Evolutionary conservation across 2,888 invertebrate genomes (phyloP).

Genomic region (Pandemis cinnamomeana): DNA sequence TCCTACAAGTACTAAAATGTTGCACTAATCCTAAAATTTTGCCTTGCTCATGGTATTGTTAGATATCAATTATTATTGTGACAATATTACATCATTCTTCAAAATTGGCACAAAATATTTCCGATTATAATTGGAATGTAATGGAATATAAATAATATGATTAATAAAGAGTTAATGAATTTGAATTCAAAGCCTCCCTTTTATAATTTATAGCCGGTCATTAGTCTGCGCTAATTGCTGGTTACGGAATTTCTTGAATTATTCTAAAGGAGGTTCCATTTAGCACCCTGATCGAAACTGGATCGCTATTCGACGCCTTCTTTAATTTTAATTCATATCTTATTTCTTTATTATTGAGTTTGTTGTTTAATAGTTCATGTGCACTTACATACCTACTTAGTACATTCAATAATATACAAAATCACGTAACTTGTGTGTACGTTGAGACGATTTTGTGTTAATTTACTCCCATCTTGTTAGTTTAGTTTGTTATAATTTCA

Average conservation of each 20-base stretch:
- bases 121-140: not conserved
- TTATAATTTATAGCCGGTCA: constrained; percentile 61
- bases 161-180: constrained; percentile 59
- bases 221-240: constrained; percentile 69
- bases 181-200: constrained; percentile 55
- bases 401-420: too few relatives aligned
- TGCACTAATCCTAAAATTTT: too few relatives aligned
- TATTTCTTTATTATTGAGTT: not conserved
- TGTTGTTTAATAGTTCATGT: not conserved
- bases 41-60: too few relatives aligned
- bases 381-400: too few relatives aligned
- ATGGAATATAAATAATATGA: constrained; percentile 43
- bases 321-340: constrained; percentile 8
- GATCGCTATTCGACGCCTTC: constrained; percentile 35
- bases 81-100: too few relatives aligned
- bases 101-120: not conserved
- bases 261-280: constrained; percentile 49
- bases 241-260: constrained; percentile 57
- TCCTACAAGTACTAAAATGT: too few relatives aligned
- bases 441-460: too few relatives aligned
- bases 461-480: too few relatives aligned
- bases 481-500: too few relatives aligned
- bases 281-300: constrained; percentile 41
- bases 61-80: too few relatives aligned
- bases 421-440: too few relatives aligned